A percentile compares a stretch with the other conserved stretches of the same genome.
Conservation (phyloP, 2,797 vertebrate species). For the Xenopus petersii region DNA sequence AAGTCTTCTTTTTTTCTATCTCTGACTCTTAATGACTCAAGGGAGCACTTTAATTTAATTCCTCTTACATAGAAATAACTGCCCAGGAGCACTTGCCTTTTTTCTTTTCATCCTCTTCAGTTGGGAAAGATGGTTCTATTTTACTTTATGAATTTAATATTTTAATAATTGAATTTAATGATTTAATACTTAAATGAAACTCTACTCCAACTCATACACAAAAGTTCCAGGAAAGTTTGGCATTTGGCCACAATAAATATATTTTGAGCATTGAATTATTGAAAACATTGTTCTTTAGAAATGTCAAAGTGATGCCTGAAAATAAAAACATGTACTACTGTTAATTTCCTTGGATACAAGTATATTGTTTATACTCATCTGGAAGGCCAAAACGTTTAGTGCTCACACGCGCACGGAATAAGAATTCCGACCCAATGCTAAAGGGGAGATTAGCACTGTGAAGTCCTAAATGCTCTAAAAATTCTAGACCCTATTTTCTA, state of each 20-base stretch:
- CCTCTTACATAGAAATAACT: constrained; percentile 60
- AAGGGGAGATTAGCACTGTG: too few species aligned
- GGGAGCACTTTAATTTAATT: constrained; percentile 66
- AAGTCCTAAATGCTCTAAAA: too few species aligned
- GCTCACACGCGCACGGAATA: too few species aligned
- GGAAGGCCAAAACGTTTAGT: too few species aligned
- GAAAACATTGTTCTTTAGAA: constrained; percentile 48
- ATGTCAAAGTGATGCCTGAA: constrained; percentile 49
- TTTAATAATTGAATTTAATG: too few species aligned
- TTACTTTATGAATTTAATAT: constrained; percentile 8
- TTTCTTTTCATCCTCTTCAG: constrained; percentile 49
- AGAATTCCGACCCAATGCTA: too few species aligned
- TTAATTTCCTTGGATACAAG: constrained; percentile 11
- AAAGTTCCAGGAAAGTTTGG: constrained; percentile 50
- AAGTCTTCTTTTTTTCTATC: constrained; percentile 51
- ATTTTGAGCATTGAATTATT: constrained; percentile 44
- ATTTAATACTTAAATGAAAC: constrained; percentile 55
- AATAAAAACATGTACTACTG: constrained; percentile 29
- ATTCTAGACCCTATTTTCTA: too few species aligned
- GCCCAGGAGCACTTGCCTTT: constrained; percentile 59
- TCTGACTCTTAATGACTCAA: constrained; percentile 57
- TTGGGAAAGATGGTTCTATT: constrained; percentile 45
- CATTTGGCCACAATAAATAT: constrained; percentile 56
- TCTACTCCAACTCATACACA: constrained; percentile 47
- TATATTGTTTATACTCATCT: neutral